These are phyloP conservation scores for Amblyjoppa proteus DNA, from an alignment of 2,888 invertebrate species.

Conservation along the genomic window DNA sequence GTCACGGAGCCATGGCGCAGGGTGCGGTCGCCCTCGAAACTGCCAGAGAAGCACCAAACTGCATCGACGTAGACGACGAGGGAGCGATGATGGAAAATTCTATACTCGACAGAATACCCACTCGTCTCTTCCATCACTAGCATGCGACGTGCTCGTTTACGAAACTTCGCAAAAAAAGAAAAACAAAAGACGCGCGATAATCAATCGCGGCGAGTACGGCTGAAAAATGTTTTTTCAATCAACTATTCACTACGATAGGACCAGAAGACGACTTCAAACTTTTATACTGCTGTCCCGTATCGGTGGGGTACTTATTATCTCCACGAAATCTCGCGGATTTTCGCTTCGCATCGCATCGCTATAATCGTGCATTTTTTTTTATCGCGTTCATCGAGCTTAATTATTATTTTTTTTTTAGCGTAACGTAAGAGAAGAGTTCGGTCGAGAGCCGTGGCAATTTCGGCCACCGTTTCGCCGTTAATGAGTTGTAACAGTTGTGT, in stretches of 20 bases:
- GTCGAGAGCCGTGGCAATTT: constrained; percentile 11
- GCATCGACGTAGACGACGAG: constrained; percentile 72
- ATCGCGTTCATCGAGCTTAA: constrained; percentile 21
- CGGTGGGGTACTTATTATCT: constrained; percentile 22
- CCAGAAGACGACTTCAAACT: constrained; percentile 38
- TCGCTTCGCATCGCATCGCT: constrained; percentile 19
- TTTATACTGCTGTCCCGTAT: constrained; percentile 50
- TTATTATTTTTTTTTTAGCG: background rate
- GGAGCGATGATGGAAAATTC: constrained; percentile 70
- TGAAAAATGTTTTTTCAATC: constrained; percentile 25
- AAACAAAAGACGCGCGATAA: background rate
- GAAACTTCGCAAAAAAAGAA: background rate
- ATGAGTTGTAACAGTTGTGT: constrained; percentile 34
- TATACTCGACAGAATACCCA: constrained; percentile 73
- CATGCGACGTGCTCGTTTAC: constrained; percentile 5
- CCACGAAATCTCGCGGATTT: constrained; percentile 1
- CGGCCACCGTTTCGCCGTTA: constrained; percentile 1
- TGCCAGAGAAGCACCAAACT: constrained; percentile 68
- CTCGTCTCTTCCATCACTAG: constrained; percentile 72
- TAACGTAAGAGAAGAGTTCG: constrained; percentile 13
- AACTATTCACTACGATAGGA: constrained; percentile 44
- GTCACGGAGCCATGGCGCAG: constrained; percentile 69
- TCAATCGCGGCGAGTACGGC: constrained; percentile 4
- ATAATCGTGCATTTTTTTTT: constrained; percentile 38
- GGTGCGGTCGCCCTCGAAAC: constrained; percentile 67